phyloP scores from a whole-genome alignment of 1,140 invertebrate species.

The Procambarus clarkii region DNA sequence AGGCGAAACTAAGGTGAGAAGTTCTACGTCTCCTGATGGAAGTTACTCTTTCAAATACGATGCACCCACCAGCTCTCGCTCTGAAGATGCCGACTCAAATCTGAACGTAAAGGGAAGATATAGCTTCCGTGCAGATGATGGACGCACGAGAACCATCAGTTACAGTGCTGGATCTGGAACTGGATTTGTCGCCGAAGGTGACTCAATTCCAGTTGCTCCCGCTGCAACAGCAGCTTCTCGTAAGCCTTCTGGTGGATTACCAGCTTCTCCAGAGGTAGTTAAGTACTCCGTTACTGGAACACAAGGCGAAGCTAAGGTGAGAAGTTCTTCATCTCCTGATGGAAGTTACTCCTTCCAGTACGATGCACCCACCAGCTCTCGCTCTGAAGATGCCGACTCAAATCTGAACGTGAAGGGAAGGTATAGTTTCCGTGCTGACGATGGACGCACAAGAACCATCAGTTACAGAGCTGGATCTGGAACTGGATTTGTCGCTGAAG shows the following conservation, averaged over 20 bases:
- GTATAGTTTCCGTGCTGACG: conserved; percentile 75
- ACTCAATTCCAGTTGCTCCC: conserved; percentile 14
- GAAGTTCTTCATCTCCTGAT: conserved; percentile 5
- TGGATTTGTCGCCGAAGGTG: conserved; percentile 16
- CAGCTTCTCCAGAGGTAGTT: background rate
- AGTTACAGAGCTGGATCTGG: conserved; percentile 12
- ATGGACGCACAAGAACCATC: background rate
- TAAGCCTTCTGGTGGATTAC: background rate
- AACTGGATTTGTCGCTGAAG: conserved; percentile 27
- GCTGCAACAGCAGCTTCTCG: conserved; percentile 15
- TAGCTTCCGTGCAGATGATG: conserved; percentile 69
- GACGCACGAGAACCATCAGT: background rate
- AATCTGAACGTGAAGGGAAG: conserved; percentile 73
- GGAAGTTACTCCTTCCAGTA: conserved; percentile 68
- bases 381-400: conserved; percentile 68
- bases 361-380: conserved; percentile 69
- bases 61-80: background rate
- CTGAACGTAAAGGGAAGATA: background rate
- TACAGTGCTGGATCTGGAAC: conserved; percentile 29
- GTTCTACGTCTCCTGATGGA: background rate
- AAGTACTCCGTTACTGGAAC: background rate
- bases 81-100: background rate
- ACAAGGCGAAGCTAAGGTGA: background rate
- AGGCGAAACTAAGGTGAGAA: background rate
- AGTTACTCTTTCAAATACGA: conserved; percentile 2